phyloP scores from a whole-genome alignment of 1,140 invertebrate genomes.

The Ostrea denselamellosa region DNA sequence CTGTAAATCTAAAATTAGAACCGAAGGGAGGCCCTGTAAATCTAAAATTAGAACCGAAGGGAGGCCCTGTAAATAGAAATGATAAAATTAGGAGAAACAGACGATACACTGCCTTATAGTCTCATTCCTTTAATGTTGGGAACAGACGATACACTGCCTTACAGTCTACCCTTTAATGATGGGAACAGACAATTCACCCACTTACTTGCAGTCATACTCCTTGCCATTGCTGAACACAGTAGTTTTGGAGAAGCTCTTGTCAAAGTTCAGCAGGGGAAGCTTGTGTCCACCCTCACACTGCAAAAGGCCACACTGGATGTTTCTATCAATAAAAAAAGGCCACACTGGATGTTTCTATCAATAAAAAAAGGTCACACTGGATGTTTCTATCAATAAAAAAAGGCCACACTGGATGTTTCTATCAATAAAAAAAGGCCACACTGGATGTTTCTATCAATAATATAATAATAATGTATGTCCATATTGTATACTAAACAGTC shows the following conservation, averaged over 20 bases:
- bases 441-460: slow-evolving; percentile 71
- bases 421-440: slow-evolving; percentile 89
- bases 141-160: no score
- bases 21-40: no score
- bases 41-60: no score
- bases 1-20: no score
- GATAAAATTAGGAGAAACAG: no score
- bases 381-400: slow-evolving; percentile 57
- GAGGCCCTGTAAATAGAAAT: no score
- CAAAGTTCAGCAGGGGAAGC: slow-evolving; percentile 86
- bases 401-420: slow-evolving; percentile 86
- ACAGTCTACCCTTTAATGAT: no score
- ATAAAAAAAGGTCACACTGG: not conserved
- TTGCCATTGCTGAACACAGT: slow-evolving; percentile 90
- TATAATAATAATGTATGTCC: no score
- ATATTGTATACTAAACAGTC: not conserved
- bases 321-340: slow-evolving; percentile 55
- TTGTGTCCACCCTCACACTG: slow-evolving; percentile 91
- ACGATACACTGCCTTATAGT: no score
- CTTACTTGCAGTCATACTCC: slow-evolving; percentile 79
- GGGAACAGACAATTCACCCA: not conserved
- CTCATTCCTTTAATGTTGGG: no score
- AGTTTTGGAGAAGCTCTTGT: slow-evolving; percentile 90
- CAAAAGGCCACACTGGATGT: slow-evolving; percentile 87
- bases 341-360: not conserved